A percentile compares a stretch with the other conserved stretches of the same genome.
Evolutionary conservation across 2,888 invertebrate species (phyloP).

Genomic region (Dasysyrphus albostriatus): DNA sequence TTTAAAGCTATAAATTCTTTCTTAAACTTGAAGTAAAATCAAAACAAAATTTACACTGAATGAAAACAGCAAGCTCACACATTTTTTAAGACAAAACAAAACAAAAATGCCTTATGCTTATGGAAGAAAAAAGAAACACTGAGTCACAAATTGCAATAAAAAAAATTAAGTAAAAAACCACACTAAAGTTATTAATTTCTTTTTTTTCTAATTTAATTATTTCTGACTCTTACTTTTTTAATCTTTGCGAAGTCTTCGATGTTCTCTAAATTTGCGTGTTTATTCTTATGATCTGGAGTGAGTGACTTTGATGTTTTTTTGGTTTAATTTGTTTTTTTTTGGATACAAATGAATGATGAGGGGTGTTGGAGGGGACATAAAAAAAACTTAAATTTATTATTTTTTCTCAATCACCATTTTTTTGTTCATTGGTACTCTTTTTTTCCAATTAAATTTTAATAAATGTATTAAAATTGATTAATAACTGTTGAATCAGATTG

Average conservation of each 20-base stretch:
- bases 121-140: neutral
- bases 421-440: conserved; percentile 9
- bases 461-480: neutral
- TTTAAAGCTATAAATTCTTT: neutral
- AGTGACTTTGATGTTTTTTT: conserved; percentile 34
- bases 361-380: conserved; percentile 11
- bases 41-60: neutral
- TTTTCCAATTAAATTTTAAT: conserved; percentile 7
- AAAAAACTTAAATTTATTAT: conserved; percentile 23
- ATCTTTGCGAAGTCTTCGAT: conserved; percentile 40
- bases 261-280: conserved; percentile 54
- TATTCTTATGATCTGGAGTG: conserved; percentile 49
- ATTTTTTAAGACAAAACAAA: neutral
- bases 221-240: conserved; percentile 60
- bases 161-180: neutral
- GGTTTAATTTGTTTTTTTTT: neutral
- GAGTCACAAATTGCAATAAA: neutral
- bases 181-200: neutral
- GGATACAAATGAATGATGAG: conserved; percentile 11
- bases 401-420: conserved; percentile 8
- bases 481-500: conserved; percentile 48
- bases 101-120: neutral
- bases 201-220: neutral
- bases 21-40: neutral
- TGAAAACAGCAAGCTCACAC: neutral